Evolutionary conservation across 2,797 vertebrate genomes (phyloP), one percentile per base, ranked within the genome.

Genomic region (Stomatorhinus walkeri): DNA sequence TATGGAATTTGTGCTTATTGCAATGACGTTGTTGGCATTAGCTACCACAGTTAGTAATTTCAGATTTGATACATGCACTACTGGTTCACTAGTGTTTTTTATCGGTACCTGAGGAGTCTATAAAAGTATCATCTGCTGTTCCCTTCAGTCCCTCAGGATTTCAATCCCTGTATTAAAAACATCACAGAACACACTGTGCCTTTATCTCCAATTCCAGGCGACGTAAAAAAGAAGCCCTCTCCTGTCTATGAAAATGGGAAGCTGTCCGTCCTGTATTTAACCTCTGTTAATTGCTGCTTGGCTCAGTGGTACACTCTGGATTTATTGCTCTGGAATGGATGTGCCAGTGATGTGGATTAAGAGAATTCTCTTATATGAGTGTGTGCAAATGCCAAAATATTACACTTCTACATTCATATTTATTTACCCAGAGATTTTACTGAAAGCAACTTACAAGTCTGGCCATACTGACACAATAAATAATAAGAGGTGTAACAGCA

Each of bases 271-370:
- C 72, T 46, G 40, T 79, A 79, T 79, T 79, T 79, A 79, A 79
- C 72, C 72, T 46, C 72, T 46, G 40, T 40, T 46, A 79, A 79
- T 79, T 79, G 72, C 72, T 9, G 72, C 36, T 9, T 79, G 72
- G 72, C 72, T 79, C 72, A 40, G 32, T 79, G 72, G 36, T 79
- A 79, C 36, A 2, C 64, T 36, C 64, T 68, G 64, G 64, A 72
- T 79, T 79, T 40, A 46, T 79, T 79, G 19, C 36, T 46, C 40
- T 79, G 72, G 16, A 43, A 79, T 79, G 32, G 16, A 40, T 79
- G 36, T 79, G 72, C 72, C 72, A 79, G 72, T n/a, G 72, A n/a
- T 79, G 36, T 79, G 40, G 72, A n/a, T 79, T 79, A 46, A n/a
- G 7, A 19, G 7, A 46, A 46, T 79, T 79, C n/a, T 6, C 19